These are phyloP conservation scores for Pampusana beccarii DNA, from an alignment of 2,113 vertebrate genomes.

Conservation along the genomic window DNA sequence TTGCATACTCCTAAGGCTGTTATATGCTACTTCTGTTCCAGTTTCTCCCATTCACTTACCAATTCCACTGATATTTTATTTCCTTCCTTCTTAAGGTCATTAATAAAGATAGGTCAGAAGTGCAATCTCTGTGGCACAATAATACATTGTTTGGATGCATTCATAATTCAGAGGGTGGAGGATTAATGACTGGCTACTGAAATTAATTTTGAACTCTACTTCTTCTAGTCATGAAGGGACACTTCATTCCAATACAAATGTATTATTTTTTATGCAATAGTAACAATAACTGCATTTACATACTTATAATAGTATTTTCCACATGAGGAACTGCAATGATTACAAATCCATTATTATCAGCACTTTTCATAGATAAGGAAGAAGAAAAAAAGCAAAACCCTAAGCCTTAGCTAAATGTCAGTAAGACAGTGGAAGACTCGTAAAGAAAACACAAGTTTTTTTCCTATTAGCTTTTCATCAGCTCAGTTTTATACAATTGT, in stretches of 20 bases:
- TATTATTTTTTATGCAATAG: not conserved
- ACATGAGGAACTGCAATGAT: not conserved
- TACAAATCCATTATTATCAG: not conserved
- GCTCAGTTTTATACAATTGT: not conserved
- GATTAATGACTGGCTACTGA: not conserved
- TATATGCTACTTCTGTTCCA: not conserved
- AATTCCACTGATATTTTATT: slow-evolving; percentile 23
- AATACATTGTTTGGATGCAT: not conserved
- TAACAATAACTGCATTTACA: not conserved
- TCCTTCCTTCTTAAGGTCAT: slow-evolving; percentile 1
- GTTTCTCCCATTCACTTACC: not conserved
- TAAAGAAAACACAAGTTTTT: not conserved
- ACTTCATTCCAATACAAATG: not conserved
- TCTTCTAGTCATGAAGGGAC: not conserved
- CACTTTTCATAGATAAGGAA: not conserved
- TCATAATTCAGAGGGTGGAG: slow-evolving; percentile 25
- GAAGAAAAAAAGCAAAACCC: not conserved
- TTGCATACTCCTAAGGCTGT: not conserved
- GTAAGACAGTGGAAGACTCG: not conserved
- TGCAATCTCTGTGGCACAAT: not conserved
- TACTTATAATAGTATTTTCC: not conserved
- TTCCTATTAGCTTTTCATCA: not conserved
- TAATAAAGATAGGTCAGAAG: not conserved
- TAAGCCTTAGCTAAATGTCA: not conserved
- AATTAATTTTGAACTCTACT: not conserved